A percentile compares a stretch with the other conserved stretches of the same genome.
Conservation (phyloP, 53 echinoderm and acorn worm genomes). For the Mesocentrotus franciscanus region DNA sequence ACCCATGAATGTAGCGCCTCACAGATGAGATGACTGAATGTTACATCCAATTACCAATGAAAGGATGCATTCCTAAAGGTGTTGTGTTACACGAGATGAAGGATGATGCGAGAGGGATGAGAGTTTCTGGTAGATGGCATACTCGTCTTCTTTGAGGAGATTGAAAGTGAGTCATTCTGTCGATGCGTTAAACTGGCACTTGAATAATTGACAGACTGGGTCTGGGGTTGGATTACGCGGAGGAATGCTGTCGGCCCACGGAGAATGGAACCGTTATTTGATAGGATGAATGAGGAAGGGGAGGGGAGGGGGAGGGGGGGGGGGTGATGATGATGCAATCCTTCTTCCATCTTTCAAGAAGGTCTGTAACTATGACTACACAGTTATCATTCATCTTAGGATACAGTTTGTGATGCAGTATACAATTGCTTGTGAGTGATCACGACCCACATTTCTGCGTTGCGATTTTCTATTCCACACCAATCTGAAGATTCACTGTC, state of each 20-base stretch:
- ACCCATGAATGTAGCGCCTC: neutral
- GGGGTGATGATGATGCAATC: neutral
- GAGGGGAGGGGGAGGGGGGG: neutral
- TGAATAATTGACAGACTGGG: conserved; percentile 43
- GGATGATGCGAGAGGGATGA: neutral
- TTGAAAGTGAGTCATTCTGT: conserved; percentile 44
- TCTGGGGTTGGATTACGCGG: conserved; percentile 2
- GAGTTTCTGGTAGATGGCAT: neutral
- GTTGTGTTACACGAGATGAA: neutral
- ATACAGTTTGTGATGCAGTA: too few species aligned
- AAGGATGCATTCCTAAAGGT: conserved; percentile 4
- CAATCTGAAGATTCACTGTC: too few species aligned
- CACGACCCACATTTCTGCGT: too few species aligned
- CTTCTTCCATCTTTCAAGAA: neutral
- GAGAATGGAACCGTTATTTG: neutral
- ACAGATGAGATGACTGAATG: conserved; percentile 33
- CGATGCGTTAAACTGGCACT: conserved; percentile 41
- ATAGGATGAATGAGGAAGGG: neutral
- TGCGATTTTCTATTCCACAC: too few species aligned
- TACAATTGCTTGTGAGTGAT: too few species aligned
- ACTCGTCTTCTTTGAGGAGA: neutral
- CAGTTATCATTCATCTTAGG: too few species aligned
- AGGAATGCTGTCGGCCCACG: neutral
- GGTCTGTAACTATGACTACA: neutral
- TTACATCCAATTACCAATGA: conserved; percentile 28